Evolutionary conservation across 2,888 invertebrate species (phyloP).

Genomic region (Lamellibrachia columna): DNA sequence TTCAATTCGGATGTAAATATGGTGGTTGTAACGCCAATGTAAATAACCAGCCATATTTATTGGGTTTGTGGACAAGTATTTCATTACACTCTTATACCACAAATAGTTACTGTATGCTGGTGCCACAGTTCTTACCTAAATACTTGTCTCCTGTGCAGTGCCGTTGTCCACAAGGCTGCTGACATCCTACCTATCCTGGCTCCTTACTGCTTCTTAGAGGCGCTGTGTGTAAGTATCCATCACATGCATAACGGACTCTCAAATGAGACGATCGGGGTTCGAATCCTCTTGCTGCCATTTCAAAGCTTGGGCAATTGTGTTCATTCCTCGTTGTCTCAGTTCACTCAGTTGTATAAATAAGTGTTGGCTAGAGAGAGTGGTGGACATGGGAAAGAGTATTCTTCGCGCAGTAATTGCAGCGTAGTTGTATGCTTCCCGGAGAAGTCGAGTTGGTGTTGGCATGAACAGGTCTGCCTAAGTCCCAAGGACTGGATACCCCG

Average conservation of each 20-base stretch:
- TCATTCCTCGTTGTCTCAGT: background rate
- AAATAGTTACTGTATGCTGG: background rate
- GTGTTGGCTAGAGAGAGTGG: background rate
- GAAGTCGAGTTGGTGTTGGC: too few species aligned
- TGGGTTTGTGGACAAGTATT: background rate
- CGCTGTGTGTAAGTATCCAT: background rate
- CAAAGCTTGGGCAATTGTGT: background rate
- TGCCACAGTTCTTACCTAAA: background rate
- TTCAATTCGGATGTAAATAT: too few species aligned
- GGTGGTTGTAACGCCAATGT: background rate
- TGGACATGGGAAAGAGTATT: too few species aligned
- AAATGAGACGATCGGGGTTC: background rate
- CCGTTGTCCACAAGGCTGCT: constrained; percentile 17
- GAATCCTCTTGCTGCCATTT: background rate
- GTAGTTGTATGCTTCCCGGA: too few species aligned
- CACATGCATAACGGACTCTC: background rate
- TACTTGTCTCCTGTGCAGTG: background rate
- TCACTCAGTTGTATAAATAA: background rate
- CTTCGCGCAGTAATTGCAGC: too few species aligned
- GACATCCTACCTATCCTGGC: constrained; percentile 13
- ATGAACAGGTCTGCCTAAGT: too few species aligned
- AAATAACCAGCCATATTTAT: background rate
- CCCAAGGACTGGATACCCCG: too few species aligned
- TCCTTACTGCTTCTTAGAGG: constrained; percentile 9
- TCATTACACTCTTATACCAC: background rate